Evolutionary conservation across 2,888 invertebrate genomes (phyloP).

Genomic region (Chalcis sispes): DNA sequence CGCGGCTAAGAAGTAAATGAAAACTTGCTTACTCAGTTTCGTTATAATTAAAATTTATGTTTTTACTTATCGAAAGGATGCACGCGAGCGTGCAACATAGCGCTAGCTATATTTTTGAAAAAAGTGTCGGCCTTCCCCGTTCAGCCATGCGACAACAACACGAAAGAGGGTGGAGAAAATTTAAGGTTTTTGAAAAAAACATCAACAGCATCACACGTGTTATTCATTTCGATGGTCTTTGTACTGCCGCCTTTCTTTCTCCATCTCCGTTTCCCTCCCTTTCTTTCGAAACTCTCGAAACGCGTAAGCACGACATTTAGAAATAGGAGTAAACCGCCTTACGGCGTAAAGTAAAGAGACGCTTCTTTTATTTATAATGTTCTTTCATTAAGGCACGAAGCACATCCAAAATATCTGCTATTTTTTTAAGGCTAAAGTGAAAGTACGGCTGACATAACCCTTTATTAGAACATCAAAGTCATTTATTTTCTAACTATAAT

Average conservation of each 20-base stretch:
- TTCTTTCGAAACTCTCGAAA: no score
- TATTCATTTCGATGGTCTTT: conserved; percentile 46
- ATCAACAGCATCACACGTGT: conserved; percentile 54
- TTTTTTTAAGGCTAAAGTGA: conserved; percentile 8
- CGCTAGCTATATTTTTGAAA: conserved; percentile 37
- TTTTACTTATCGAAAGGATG: conserved; percentile 26
- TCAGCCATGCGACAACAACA: conserved; percentile 32
- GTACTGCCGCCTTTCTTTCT: conserved; percentile 8
- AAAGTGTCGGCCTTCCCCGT: conserved; percentile 16
- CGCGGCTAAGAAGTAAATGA: no score
- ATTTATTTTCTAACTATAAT: no score
- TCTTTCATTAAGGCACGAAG: conserved; percentile 42
- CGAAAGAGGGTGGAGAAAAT: conserved; percentile 28
- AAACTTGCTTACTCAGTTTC: no score
- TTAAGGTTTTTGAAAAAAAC: conserved; percentile 47
- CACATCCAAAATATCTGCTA: background rate
- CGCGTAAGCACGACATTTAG: background rate
- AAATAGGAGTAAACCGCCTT: conserved; percentile 45
- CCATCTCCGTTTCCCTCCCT: background rate
- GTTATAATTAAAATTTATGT: background rate
- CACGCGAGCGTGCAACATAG: conserved; percentile 1
- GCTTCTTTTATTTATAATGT: conserved; percentile 26
- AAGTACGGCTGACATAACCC: background rate
- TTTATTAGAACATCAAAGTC: no score
- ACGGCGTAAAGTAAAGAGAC: conserved; percentile 35